Base-by-base conservation (phyloP, 2,797 vertebrate genomes). In the Hoplostethus mediterraneus region DNA sequence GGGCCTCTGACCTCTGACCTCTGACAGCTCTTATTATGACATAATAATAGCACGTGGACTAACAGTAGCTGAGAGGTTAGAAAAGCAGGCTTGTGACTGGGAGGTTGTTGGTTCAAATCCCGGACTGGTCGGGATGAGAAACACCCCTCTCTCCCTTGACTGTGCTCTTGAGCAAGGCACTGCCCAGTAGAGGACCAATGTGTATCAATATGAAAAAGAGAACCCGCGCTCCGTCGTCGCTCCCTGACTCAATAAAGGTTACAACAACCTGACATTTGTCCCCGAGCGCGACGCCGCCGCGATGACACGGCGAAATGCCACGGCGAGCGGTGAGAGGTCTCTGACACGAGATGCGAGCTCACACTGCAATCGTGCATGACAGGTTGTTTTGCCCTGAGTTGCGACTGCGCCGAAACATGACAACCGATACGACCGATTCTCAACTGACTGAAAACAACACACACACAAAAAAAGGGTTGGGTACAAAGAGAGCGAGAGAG, bases 251-350 rank as follows among this genome's bases (percentile, higher is more conserved):
- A 79, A 86, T 77, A 77, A 87, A 82, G 86, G 80, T 83, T 84
- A 76, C 12, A 57, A 71, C 77, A 75, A 60, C 38, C 71, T 84
- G 87, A 87, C 86, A 87, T 90, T 87, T 88, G 67, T 63, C 67
- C 67, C 69, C 56, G 21, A 75, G 71, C 79, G 73, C 80, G 58
- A 67, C 67, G 52, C 2, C 55, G 30, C 68, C 9, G 40, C 7
- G 7, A 73, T 36, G 80, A 75, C 76, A 47, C 65, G 30, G 67
- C 77, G 83, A 87, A 88, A 90, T 82, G 77, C 77, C 85, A 88
- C 42, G 2, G 68, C 13, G 16, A 69, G 63, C 14, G 0, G 68
- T 48, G 67, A 30, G 71, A 63, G 45, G 67, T 71, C 68, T 65
- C 55, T 77, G 83, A 83, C 88, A 86, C 17, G 28, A 82, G 47